Conservation (phyloP, 2,113 vertebrate species). For the Okapia johnstoni region DNA sequence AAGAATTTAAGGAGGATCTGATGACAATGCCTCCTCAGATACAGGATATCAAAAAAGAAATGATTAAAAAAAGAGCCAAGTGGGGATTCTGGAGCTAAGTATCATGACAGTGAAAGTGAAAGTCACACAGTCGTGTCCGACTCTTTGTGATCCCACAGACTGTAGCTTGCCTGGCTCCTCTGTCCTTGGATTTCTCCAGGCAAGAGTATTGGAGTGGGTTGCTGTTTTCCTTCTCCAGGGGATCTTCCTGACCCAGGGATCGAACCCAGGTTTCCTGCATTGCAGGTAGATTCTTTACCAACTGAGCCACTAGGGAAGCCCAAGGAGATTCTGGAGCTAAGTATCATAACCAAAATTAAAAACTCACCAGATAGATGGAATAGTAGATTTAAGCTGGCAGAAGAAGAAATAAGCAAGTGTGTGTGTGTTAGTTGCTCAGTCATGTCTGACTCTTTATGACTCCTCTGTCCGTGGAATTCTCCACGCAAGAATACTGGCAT, state of each 20-base stretch:
- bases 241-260: not conserved
- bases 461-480: not conserved
- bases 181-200: not conserved
- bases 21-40: not conserved
- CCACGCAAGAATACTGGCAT: not conserved
- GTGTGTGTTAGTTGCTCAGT: not conserved
- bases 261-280: not conserved
- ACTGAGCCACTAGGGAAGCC: not conserved
- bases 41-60: not conserved
- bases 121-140: fast-evolving
- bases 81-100: not conserved
- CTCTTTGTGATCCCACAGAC: not conserved
- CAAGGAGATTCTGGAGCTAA: not conserved
- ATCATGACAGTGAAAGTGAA: not conserved
- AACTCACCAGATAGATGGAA: not conserved
- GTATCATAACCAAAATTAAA: not conserved
- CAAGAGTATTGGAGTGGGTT: not conserved
- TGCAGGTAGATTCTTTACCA: not conserved
- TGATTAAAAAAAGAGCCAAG: not conserved
- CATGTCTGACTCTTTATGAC: not conserved
- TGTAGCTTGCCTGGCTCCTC: not conserved
- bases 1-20: not conserved
- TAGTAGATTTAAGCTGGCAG: not conserved
- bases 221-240: not conserved
- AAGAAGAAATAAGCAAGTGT: not conserved